These are phyloP conservation scores for Ptychochromis oligacanthus DNA, from an alignment of 2,113 vertebrate genomes.

Conservation along the genomic window DNA sequence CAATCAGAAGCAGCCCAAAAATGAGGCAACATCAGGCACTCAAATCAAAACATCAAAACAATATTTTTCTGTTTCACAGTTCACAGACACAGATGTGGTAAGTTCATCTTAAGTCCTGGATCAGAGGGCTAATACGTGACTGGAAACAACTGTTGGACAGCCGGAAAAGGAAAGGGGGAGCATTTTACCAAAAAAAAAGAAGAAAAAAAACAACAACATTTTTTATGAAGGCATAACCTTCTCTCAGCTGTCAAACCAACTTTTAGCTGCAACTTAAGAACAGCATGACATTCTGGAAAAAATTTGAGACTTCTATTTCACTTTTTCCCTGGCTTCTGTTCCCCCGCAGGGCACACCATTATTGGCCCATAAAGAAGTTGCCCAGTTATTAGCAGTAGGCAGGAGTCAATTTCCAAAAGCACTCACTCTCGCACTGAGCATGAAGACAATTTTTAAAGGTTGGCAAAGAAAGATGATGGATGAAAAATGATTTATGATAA, in stretches of 20 bases:
- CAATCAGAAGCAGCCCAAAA: not conserved
- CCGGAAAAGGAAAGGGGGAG: not conserved
- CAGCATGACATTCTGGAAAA: conserved; percentile 47
- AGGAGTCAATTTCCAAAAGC: conserved; percentile 36
- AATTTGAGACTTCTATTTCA: conserved; percentile 30
- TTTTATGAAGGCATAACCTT: not conserved
- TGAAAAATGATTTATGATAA: not conserved
- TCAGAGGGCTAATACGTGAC: not conserved
- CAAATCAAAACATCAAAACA: not conserved
- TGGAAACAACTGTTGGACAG: not conserved
- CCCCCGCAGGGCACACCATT: conserved; percentile 58
- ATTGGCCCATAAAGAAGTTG: conserved; percentile 60
- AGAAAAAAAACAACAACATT: too few relatives aligned
- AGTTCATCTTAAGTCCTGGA: not conserved
- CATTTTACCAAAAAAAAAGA: not conserved
- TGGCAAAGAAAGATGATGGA: not conserved
- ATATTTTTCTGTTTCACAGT: not conserved
- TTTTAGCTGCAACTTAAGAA: conserved; percentile 39
- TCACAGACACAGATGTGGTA: not conserved
- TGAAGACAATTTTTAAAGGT: conserved; percentile 25
- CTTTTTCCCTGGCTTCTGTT: conserved; percentile 37
- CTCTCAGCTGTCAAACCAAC: conserved; percentile 18
- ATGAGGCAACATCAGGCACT: not conserved
- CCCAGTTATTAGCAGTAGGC: conserved; percentile 32
- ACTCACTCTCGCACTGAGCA: conserved; percentile 6